Conservation (phyloP, 1,140 invertebrate species). For the Sitodiplosis mosellana region DNA sequence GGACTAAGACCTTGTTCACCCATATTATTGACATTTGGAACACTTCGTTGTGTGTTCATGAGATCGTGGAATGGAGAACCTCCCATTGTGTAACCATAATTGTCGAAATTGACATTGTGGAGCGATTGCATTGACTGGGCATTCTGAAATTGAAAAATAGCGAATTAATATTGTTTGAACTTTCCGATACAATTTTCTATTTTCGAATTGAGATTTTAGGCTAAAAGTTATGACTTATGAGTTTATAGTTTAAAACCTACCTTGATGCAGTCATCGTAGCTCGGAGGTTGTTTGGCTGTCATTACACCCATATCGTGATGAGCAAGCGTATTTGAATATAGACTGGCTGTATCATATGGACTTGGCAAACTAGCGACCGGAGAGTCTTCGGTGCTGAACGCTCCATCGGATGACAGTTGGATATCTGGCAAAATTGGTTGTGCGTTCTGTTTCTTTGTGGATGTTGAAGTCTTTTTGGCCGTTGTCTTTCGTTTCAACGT, state of each 20-base stretch:
- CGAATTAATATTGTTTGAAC: neutral
- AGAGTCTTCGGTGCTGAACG: constrained; percentile 40
- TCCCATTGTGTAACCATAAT: constrained; percentile 30
- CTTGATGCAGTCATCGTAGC: constrained; percentile 78
- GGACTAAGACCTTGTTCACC: constrained; percentile 42
- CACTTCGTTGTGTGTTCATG: constrained; percentile 27
- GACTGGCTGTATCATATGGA: constrained; percentile 56
- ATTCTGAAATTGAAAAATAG: constrained; percentile 12
- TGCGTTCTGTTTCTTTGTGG: constrained; percentile 5
- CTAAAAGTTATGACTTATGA: too few species aligned
- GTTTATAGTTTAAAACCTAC: too few species aligned
- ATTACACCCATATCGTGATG: constrained; percentile 31
- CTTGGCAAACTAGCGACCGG: constrained; percentile 46
- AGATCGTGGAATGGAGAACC: constrained; percentile 39
- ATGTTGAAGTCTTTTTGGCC: constrained; percentile 47
- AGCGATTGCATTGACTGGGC: constrained; percentile 33
- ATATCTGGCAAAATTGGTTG: constrained; percentile 6
- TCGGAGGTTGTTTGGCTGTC: constrained; percentile 59
- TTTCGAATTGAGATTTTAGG: neutral
- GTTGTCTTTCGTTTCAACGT: constrained; percentile 49
- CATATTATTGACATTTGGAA: constrained; percentile 28
- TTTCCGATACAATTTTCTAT: neutral
- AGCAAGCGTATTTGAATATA: constrained; percentile 62
- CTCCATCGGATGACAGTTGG: constrained; percentile 28
- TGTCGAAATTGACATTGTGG: constrained; percentile 26